Evolutionary conservation across 2,113 vertebrate species (phyloP).

Genomic region (Conger conger): DNA sequence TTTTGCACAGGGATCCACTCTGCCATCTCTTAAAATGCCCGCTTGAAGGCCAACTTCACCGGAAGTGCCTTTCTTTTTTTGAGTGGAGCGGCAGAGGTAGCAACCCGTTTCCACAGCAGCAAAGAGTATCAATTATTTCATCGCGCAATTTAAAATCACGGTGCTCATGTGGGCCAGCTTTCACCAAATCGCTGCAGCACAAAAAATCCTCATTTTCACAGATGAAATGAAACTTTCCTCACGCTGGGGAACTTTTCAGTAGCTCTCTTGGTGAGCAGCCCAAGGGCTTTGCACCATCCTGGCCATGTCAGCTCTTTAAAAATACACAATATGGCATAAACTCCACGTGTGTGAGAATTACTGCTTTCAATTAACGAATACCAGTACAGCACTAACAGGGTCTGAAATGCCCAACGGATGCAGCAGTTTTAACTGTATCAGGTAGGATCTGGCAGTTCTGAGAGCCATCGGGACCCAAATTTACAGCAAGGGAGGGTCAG

Average conservation of each 20-base stretch:
- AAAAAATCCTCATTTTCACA: background rate
- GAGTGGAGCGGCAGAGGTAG: too few species aligned
- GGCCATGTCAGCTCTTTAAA: too few species aligned
- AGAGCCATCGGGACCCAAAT: too few species aligned
- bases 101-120: too few species aligned
- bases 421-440: too few species aligned
- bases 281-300: background rate
- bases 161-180: background rate
- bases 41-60: background rate
- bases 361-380: too few species aligned
- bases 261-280: background rate
- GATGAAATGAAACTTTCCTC: background rate
- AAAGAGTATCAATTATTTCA: background rate
- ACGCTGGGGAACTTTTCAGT: background rate
- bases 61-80: background rate
- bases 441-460: too few species aligned
- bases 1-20: background rate
- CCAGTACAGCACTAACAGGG: too few species aligned
- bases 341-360: too few species aligned
- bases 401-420: too few species aligned
- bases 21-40: background rate
- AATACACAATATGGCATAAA: too few species aligned
- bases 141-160: background rate
- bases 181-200: background rate
- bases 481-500: background rate